Conservation (phyloP, 2,113 vertebrate genomes). For the Tympanuchus pallidicinctus region DNA sequence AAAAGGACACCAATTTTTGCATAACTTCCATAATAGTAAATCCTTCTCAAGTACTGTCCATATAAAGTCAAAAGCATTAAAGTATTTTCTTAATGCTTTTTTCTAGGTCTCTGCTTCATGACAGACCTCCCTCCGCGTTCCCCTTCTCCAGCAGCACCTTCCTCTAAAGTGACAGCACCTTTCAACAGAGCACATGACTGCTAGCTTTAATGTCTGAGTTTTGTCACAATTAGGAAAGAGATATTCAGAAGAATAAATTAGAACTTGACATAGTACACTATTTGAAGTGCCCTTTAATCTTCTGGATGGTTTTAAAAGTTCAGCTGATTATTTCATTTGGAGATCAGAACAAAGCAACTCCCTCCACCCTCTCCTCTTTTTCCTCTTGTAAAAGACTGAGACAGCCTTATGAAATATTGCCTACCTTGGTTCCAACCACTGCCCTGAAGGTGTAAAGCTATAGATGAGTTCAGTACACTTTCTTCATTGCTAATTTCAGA, state of each 20-base stretch:
- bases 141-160: neutral
- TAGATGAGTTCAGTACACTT: conserved; percentile 22
- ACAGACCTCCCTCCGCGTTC: neutral
- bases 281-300: conserved; percentile 50
- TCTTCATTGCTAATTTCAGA: conserved; percentile 56
- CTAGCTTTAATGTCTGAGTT: neutral
- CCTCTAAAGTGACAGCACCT: neutral
- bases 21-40: rapidly evolving
- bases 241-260: conserved; percentile 34
- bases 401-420: neutral
- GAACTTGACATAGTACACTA: neutral
- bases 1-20: rapidly evolving
- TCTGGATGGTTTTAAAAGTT: neutral
- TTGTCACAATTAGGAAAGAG: conserved; percentile 25
- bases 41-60: neutral
- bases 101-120: neutral
- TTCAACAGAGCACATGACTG: neutral
- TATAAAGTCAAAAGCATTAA: neutral
- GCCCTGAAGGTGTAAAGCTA: conserved; percentile 17
- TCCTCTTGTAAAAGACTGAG: neutral
- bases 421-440: neutral
- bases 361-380: neutral
- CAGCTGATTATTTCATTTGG: neutral
- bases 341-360: neutral
- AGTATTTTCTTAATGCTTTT: neutral